Percentiles rank a stretch among this genome's conserved stretches.
Conservation (phyloP, 2,797 vertebrate genomes). For the Ctenochaetus hawaiiensis region DNA sequence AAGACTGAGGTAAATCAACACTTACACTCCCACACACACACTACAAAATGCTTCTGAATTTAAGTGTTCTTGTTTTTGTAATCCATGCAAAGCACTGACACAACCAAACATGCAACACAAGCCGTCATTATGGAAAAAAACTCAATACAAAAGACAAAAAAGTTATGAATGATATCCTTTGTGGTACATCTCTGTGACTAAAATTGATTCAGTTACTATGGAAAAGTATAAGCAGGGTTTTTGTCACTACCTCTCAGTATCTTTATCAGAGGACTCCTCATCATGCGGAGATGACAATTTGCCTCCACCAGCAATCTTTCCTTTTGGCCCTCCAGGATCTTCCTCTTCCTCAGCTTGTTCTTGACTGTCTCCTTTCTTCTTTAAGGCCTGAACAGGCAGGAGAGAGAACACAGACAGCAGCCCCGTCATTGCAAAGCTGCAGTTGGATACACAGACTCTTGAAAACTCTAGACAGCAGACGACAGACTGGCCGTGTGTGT, state of each 20-base stretch:
- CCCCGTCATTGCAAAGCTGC: conserved; percentile 87
- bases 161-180: background rate
- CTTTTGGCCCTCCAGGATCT: conserved; percentile 54
- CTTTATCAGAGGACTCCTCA: conserved; percentile 70
- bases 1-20: background rate
- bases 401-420: conserved; percentile 92
- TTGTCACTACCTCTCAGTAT: conserved; percentile 88
- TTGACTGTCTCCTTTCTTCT: conserved; percentile 75
- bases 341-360: conserved; percentile 56
- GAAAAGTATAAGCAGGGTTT: background rate
- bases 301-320: conserved; percentile 43
- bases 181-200: background rate
- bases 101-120: conserved; percentile 1
- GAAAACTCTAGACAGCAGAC: conserved; percentile 38
- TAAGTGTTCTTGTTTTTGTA: background rate
- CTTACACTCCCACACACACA: background rate
- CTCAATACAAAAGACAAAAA: background rate
- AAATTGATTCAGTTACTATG: background rate
- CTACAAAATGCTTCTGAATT: background rate
- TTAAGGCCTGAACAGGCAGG: conserved; percentile 87
- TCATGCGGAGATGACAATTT: conserved; percentile 64
- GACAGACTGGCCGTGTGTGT: conserved; percentile 15
- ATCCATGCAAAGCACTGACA: background rate
- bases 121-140: conserved; percentile 8
- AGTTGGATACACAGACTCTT: conserved; percentile 24